Percentiles rank a stretch among this genome's conserved stretches.
Conservation (phyloP, 2,888 invertebrate genomes). For the Lacanobia oleracea region DNA sequence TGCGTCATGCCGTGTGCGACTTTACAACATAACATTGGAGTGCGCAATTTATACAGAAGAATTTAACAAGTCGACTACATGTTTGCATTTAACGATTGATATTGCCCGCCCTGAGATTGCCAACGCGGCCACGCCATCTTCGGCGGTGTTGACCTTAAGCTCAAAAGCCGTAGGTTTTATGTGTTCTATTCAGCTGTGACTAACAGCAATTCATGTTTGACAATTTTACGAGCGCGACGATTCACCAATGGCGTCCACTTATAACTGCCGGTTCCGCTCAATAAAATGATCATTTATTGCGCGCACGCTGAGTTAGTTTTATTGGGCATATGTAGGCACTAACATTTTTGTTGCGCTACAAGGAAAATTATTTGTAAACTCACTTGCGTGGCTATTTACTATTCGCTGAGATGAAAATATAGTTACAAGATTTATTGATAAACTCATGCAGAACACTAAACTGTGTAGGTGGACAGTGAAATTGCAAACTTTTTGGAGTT, state of each 20-base stretch:
- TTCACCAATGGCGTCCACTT: constrained; percentile 69
- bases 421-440: constrained; percentile 27
- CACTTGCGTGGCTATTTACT: background rate
- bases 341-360: constrained; percentile 62
- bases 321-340: constrained; percentile 56
- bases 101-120: constrained; percentile 49
- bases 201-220: constrained; percentile 70
- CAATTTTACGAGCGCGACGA: constrained; percentile 73
- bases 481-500: constrained; percentile 12
- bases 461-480: background rate
- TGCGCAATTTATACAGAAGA: constrained; percentile 59
- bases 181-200: constrained; percentile 70
- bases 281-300: constrained; percentile 75
- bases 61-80: constrained; percentile 54
- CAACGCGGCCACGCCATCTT: constrained; percentile 60
- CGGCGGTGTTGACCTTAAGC: constrained; percentile 62
- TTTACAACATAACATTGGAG: constrained; percentile 56
- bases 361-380: constrained; percentile 59
- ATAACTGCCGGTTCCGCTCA: constrained; percentile 74
- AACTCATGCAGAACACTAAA: constrained; percentile 7
- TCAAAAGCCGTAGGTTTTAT: constrained; percentile 66
- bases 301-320: constrained; percentile 59
- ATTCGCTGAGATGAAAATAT: background rate
- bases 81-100: constrained; percentile 63
- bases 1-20: constrained; percentile 53